phyloP scores from a whole-genome alignment of 1,140 invertebrate species.

The Melitaea cinxia region DNA sequence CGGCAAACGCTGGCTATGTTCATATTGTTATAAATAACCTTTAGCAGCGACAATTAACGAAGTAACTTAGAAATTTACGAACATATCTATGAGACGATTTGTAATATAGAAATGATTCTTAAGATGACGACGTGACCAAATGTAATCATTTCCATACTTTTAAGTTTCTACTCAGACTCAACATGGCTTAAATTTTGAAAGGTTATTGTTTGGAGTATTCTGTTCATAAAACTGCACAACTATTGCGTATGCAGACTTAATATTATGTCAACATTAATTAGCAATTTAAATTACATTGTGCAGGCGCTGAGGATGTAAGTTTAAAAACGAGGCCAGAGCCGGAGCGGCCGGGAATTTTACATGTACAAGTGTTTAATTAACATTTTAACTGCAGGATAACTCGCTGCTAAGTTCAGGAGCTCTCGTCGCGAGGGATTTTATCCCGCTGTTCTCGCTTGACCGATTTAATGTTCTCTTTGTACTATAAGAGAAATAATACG shows the following conservation, averaged over 20 bases:
- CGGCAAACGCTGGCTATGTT: not conserved
- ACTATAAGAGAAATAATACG: not conserved
- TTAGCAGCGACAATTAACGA: slow-evolving; percentile 3
- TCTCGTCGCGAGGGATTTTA: slow-evolving; percentile 18
- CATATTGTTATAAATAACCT: not conserved
- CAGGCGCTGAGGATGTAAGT: not conserved
- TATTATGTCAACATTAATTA: slow-evolving; percentile 4
- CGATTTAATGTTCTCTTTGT: slow-evolving; percentile 25
- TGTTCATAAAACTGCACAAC: too few relatives aligned
- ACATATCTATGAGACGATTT: too few relatives aligned
- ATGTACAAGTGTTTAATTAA: slow-evolving; percentile 33
- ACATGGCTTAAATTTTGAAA: too few relatives aligned
- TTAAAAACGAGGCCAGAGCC: slow-evolving; percentile 15
- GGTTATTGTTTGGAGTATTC: too few relatives aligned
- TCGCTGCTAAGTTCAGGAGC: slow-evolving; percentile 3
- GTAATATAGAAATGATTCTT: too few relatives aligned
- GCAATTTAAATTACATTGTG: slow-evolving; percentile 14
- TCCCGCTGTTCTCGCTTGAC: slow-evolving; percentile 11
- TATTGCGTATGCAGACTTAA: too few relatives aligned
- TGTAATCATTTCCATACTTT: too few relatives aligned
- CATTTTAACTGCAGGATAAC: slow-evolving; percentile 31
- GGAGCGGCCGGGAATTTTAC: slow-evolving; percentile 10
- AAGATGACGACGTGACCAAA: too few relatives aligned
- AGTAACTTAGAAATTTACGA: too few relatives aligned
- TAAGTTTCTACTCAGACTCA: too few relatives aligned